phyloP scores from a whole-genome alignment of 53 echinoderm and acorn worm species.

The Mesocentrotus franciscanus region DNA sequence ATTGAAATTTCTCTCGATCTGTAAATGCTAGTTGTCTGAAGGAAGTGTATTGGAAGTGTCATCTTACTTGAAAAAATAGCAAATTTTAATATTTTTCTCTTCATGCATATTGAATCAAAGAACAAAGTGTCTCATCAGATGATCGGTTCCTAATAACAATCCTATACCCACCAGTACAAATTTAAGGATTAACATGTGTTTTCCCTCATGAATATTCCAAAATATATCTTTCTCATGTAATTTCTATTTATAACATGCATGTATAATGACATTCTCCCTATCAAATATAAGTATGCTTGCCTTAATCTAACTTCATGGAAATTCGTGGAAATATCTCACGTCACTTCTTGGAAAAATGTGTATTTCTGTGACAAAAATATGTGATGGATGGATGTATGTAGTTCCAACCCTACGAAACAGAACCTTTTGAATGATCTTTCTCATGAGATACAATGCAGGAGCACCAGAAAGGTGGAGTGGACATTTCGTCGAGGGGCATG shows the following conservation, averaged over 20 bases:
- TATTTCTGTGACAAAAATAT: neutral
- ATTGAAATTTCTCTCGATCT: neutral
- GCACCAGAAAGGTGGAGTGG: too few relatives aligned
- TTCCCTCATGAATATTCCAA: neutral
- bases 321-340: neutral
- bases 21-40: neutral
- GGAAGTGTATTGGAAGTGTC: neutral
- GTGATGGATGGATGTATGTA: neutral
- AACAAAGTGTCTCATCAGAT: neutral
- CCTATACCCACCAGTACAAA: neutral
- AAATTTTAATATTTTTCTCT: neutral
- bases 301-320: neutral
- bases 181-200: neutral
- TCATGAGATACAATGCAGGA: neutral
- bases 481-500: too few relatives aligned
- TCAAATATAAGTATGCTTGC: neutral
- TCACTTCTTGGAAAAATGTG: neutral
- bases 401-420: neutral
- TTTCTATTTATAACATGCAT: neutral
- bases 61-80: neutral
- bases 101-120: neutral
- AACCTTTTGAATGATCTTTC: neutral
- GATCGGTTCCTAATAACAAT: neutral
- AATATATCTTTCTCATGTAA: neutral
- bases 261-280: neutral